Evolutionary conservation across 2,888 invertebrate genomes (phyloP).

Genomic region (Maniola hyperantus): DNA sequence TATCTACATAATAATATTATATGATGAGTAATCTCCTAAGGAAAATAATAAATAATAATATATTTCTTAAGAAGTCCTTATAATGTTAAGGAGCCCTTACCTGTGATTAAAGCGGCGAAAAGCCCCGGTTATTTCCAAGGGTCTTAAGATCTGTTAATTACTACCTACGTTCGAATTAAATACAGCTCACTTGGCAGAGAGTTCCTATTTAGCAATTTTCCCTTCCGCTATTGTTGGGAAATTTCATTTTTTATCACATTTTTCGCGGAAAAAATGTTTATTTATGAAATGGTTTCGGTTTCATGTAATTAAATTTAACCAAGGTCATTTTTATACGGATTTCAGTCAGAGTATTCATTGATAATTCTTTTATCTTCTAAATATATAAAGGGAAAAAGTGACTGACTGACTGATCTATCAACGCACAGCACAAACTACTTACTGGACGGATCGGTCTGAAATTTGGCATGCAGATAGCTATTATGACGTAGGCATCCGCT

Average conservation of each 20-base stretch:
- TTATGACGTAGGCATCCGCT: no score
- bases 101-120: slow-evolving; percentile 60
- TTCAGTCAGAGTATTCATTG: no score
- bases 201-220: slow-evolving; percentile 49
- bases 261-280: slow-evolving; percentile 3
- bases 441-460: no score
- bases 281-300: slow-evolving; percentile 12
- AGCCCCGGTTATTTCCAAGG: slow-evolving; percentile 62
- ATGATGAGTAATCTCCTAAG: not conserved
- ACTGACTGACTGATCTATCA: no score
- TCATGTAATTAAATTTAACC: slow-evolving; percentile 5
- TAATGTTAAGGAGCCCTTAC: slow-evolving; percentile 30
- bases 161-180: slow-evolving; percentile 76
- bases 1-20: no score
- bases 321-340: no score
- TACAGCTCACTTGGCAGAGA: slow-evolving; percentile 62
- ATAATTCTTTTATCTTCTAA: no score
- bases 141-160: slow-evolving; percentile 78
- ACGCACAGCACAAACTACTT: no score
- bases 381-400: no score
- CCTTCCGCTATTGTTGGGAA: slow-evolving; percentile 41
- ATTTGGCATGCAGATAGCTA: no score
- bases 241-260: slow-evolving; percentile 17
- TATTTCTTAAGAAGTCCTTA: not conserved
- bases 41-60: not conserved